Conservation (phyloP, 2,113 vertebrate species). For the Rhinolophus ferrumequinum region DNA sequence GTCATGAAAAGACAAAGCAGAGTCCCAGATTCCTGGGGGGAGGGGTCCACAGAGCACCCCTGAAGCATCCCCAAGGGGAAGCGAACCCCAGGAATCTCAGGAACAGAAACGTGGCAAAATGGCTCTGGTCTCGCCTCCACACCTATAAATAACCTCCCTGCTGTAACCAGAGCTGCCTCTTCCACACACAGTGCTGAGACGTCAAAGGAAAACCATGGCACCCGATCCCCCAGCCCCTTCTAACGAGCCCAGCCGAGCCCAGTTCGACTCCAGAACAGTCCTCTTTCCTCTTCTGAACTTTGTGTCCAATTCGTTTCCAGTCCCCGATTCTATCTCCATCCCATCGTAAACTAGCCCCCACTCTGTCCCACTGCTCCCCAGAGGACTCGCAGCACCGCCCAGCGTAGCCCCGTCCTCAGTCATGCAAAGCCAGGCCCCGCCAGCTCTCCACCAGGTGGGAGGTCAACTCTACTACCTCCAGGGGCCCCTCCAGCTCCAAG, state of each 20-base stretch:
- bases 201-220: background rate
- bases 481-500: background rate
- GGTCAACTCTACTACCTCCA: background rate
- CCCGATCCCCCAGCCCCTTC: background rate
- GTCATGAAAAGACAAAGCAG: background rate
- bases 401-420: background rate
- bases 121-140: slow-evolving; percentile 31
- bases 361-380: background rate
- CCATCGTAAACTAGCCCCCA: background rate
- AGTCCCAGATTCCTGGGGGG: background rate
- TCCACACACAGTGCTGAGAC: slow-evolving; percentile 51
- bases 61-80: background rate
- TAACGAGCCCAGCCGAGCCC: background rate
- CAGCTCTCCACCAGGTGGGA: background rate
- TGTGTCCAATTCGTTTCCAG: background rate
- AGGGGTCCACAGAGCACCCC: background rate
- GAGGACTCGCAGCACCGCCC: background rate
- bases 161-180: slow-evolving; percentile 61
- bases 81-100: slow-evolving; percentile 16
- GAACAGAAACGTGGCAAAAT: slow-evolving; percentile 48
- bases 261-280: background rate
- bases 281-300: background rate
- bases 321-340: background rate
- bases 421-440: background rate
- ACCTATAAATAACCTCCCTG: slow-evolving; percentile 67